Evolutionary conservation across 2,797 vertebrate genomes (phyloP).

Genomic region (Sebastes minor): DNA sequence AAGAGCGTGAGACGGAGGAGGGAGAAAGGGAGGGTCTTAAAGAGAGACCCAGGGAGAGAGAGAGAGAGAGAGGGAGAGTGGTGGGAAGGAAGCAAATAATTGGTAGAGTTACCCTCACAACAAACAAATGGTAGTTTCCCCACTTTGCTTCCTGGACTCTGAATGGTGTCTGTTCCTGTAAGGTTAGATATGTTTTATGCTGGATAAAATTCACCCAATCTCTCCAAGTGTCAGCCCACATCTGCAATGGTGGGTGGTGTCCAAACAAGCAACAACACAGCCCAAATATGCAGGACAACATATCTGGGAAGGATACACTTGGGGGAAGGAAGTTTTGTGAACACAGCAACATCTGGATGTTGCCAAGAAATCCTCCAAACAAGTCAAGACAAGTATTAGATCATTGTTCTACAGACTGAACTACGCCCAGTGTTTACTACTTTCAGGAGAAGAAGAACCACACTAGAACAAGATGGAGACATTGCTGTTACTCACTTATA

Average conservation of each 20-base stretch:
- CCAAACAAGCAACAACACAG: conserved; percentile 26
- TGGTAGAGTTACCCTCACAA: background rate
- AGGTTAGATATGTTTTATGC: background rate
- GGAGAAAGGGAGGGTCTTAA: conserved; percentile 48
- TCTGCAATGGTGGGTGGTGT: background rate
- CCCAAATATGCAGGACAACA: conserved; percentile 24
- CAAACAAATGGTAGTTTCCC: background rate
- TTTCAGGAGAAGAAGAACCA: background rate
- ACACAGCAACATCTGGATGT: background rate
- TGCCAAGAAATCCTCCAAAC: background rate
- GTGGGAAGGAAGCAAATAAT: conserved; percentile 1
- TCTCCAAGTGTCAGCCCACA: background rate
- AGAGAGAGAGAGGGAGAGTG: background rate
- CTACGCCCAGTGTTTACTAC: background rate
- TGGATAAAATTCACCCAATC: background rate
- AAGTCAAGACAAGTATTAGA: background rate
- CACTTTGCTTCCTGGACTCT: background rate
- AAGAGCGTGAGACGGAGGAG: conserved; percentile 21
- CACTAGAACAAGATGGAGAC: background rate
- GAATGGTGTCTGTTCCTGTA: background rate
- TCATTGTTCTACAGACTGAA: background rate
- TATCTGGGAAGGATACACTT: background rate
- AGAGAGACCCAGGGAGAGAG: background rate
- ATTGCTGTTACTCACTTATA: background rate
- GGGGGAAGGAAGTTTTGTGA: background rate